Percentiles rank a stretch among this genome's conserved stretches.
Conservation (phyloP, 2,888 invertebrate genomes). For the Mystacides longicornis region DNA sequence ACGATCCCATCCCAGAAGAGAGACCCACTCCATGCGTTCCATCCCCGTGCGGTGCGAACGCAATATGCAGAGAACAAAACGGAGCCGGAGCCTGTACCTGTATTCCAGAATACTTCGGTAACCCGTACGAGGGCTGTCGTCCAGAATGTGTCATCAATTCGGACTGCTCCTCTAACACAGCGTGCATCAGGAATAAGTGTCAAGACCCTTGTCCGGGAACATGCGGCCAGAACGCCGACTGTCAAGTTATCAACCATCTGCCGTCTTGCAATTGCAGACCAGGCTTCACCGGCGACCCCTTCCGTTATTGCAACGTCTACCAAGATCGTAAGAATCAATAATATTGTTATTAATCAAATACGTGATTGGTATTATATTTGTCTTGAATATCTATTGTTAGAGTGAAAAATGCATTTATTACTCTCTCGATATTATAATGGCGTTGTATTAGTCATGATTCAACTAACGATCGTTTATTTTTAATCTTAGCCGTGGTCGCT, state of each 20-base stretch:
- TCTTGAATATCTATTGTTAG: too few species aligned
- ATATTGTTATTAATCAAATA: slow-evolving; percentile 28
- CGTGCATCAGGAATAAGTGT: slow-evolving; percentile 66
- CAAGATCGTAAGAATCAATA: slow-evolving; percentile 46
- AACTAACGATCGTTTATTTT: slow-evolving; percentile 21
- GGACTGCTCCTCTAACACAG: slow-evolving; percentile 59
- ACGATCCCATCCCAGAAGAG: slow-evolving; percentile 22
- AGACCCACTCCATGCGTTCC: slow-evolving; percentile 51
- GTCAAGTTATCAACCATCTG: slow-evolving; percentile 66
- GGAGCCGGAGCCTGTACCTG: slow-evolving; percentile 58
- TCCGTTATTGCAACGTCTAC: slow-evolving; percentile 49
- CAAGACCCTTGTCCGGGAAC: slow-evolving; percentile 64
- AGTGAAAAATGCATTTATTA: slow-evolving; percentile 26
- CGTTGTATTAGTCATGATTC: not conserved
- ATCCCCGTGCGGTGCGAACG: slow-evolving; percentile 65
- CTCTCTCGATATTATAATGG: slow-evolving; percentile 24
- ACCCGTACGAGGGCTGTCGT: slow-evolving; percentile 48
- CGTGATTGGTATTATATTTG: slow-evolving; percentile 27
- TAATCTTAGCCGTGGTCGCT: slow-evolving; percentile 11
- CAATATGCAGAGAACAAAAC: slow-evolving; percentile 53
- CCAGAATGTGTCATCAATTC: slow-evolving; percentile 66
- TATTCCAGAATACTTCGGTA: slow-evolving; percentile 52
- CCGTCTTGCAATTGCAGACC: slow-evolving; percentile 64
- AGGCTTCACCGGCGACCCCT: slow-evolving; percentile 65
- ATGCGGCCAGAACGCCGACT: slow-evolving; percentile 65